Evolutionary conservation across 2,888 invertebrate genomes (phyloP).

Genomic region (Iphiclides podalirius): DNA sequence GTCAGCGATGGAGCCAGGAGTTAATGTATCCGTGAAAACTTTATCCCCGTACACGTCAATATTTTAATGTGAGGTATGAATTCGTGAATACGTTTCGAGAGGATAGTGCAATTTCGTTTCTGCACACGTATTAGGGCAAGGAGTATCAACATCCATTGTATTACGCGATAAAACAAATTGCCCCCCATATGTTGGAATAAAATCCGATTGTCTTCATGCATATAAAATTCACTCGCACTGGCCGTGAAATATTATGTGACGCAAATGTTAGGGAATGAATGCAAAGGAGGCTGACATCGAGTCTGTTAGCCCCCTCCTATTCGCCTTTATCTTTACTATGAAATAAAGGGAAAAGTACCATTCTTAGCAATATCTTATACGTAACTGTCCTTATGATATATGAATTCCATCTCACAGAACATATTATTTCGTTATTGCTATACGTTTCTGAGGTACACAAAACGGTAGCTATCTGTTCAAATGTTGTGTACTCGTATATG

Average conservation of each 20-base stretch:
- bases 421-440: slow-evolving; percentile 76
- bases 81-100: slow-evolving; percentile 11
- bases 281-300: slow-evolving; percentile 50
- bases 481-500: too few relatives aligned
- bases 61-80: slow-evolving; percentile 9
- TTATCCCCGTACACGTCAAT: slow-evolving; percentile 12
- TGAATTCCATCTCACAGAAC: slow-evolving; percentile 75
- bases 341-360: slow-evolving; percentile 67
- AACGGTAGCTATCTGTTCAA: slow-evolving; percentile 33
- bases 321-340: slow-evolving; percentile 70
- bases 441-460: slow-evolving; percentile 56
- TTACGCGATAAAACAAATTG: slow-evolving; percentile 36
- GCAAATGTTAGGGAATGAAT: slow-evolving; percentile 64
- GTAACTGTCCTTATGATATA: slow-evolving; percentile 76
- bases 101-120: slow-evolving; percentile 11
- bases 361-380: slow-evolving; percentile 66
- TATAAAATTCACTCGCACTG: slow-evolving; percentile 60
- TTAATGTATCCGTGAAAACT: slow-evolving; percentile 49
- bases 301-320: slow-evolving; percentile 55
- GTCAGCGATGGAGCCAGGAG: slow-evolving; percentile 41
- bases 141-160: slow-evolving; percentile 10
- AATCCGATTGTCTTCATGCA: slow-evolving; percentile 62
- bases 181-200: slow-evolving; percentile 53
- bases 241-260: slow-evolving; percentile 64
- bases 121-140: slow-evolving; percentile 9